Evolutionary conservation across 2,113 vertebrate species (phyloP).

Genomic region (Notiomystis cincta): DNA sequence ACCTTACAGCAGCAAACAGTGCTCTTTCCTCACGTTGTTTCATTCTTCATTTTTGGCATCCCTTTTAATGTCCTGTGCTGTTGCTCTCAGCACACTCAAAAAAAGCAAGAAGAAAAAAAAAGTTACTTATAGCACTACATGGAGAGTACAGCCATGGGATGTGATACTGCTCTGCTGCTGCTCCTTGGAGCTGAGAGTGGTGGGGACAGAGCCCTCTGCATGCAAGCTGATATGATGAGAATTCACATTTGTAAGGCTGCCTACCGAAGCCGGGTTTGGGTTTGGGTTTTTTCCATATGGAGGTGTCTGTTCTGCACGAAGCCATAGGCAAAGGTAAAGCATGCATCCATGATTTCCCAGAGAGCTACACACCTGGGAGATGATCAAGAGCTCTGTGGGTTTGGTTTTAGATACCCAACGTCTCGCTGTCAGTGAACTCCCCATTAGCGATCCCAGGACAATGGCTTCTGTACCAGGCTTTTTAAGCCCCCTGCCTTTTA

Average conservation of each 20-base stretch:
- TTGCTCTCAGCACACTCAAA: background rate
- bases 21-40: background rate
- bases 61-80: background rate
- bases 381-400: background rate
- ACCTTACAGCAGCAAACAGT: background rate
- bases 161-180: background rate
- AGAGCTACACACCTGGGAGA: background rate
- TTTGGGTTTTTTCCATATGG: accelerated
- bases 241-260: background rate
- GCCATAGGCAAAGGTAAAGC: background rate
- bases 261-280: accelerated
- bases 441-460: background rate
- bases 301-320: background rate
- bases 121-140: background rate
- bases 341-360: accelerated
- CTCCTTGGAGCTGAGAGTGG: background rate
- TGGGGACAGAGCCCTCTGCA: background rate
- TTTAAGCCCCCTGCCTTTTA: background rate
- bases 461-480: background rate
- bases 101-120: background rate
- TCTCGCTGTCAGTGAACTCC: accelerated
- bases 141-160: background rate
- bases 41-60: background rate
- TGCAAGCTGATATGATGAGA: background rate
- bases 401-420: background rate